phyloP scores from a whole-genome alignment of 1,140 invertebrate species.

The Pseudobourletiella spinata region DNA sequence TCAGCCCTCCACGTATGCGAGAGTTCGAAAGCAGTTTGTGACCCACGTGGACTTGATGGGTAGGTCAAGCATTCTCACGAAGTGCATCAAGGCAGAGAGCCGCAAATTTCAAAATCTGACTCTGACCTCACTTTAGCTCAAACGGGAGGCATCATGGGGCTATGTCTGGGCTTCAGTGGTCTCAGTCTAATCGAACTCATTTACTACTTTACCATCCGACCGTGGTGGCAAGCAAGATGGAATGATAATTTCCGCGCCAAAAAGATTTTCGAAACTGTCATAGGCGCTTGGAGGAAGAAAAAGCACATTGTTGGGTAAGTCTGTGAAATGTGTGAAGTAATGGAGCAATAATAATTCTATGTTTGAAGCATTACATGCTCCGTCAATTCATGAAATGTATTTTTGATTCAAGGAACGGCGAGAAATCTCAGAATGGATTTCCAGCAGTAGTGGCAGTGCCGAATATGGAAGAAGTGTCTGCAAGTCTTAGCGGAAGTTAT shows the following conservation, averaged over 20 bases:
- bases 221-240: constrained; percentile 2
- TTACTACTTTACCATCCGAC: constrained; percentile 45
- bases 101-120: neutral
- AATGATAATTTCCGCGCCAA: neutral
- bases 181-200: constrained; percentile 54
- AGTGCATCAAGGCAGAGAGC: no score
- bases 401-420: no score
- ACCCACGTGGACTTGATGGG: constrained; percentile 10
- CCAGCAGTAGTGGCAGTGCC: no score
- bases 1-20: constrained; percentile 10
- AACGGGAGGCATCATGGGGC: constrained; percentile 39
- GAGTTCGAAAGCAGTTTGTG: constrained; percentile 20
- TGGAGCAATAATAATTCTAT: no score
- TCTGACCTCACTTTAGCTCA: neutral
- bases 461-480: no score
- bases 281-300: no score
- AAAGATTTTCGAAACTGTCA: neutral
- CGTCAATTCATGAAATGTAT: no score
- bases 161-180: constrained; percentile 57
- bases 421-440: no score
- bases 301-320: no score
- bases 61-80: neutral
- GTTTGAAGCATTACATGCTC: no score
- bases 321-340: no score
- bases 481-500: no score